These are phyloP conservation scores for Drosophila truncata DNA, from an alignment of 1,140 invertebrate genomes.

Conservation along the genomic window DNA sequence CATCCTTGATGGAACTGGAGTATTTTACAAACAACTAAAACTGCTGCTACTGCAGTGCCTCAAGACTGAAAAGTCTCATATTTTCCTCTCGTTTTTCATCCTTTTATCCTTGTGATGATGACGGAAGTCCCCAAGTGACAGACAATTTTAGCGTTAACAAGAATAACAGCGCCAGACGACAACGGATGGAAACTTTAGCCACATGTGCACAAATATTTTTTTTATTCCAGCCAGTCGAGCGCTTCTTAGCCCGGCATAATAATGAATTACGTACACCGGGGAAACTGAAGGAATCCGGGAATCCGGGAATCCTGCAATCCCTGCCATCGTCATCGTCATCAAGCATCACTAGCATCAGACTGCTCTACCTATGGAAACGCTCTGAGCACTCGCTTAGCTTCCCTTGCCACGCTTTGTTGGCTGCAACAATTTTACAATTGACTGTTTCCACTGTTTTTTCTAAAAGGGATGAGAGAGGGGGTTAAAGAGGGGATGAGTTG, in stretches of 20 bases:
- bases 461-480: slow-evolving; percentile 2
- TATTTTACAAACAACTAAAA: slow-evolving; percentile 16
- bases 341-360: slow-evolving; percentile 26
- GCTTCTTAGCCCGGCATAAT: slow-evolving; percentile 46
- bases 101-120: slow-evolving; percentile 49
- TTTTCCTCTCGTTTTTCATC: slow-evolving; percentile 21
- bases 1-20: neutral
- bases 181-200: slow-evolving; percentile 50
- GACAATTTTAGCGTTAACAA: slow-evolving; percentile 75
- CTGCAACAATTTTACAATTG: slow-evolving; percentile 80
- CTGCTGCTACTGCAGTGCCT: neutral
- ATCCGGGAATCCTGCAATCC: slow-evolving; percentile 48
- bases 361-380: slow-evolving; percentile 24
- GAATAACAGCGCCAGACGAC: slow-evolving; percentile 41
- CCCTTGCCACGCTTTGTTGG: slow-evolving; percentile 59
- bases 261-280: slow-evolving; percentile 68
- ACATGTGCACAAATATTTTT: slow-evolving; percentile 68
- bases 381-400: slow-evolving; percentile 41
- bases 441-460: slow-evolving; percentile 58
- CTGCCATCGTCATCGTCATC: slow-evolving; percentile 26
- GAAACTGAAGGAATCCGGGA: slow-evolving; percentile 16
- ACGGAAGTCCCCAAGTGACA: slow-evolving; percentile 73
- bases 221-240: slow-evolving; percentile 17
- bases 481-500: neutral
- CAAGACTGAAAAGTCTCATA: slow-evolving; percentile 17